Conservation (phyloP, 2,113 vertebrate genomes). For the Barnardius zonarius region DNA sequence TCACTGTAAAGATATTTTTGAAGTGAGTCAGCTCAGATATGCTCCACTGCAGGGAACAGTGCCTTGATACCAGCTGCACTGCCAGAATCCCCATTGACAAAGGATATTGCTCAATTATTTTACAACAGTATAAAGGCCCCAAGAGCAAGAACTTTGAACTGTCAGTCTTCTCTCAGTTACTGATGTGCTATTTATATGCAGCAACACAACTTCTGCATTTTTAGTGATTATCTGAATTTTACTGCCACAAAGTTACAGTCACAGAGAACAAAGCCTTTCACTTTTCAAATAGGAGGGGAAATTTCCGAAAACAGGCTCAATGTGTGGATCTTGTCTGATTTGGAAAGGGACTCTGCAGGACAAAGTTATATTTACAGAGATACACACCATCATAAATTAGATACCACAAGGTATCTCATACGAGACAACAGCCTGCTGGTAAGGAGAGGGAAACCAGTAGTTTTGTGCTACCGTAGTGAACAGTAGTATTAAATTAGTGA, state of each 20-base stretch:
- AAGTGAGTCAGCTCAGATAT: neutral
- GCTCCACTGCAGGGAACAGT: neutral
- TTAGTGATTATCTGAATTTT: neutral
- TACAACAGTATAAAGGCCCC: neutral
- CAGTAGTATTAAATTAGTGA: neutral
- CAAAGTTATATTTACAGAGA: neutral
- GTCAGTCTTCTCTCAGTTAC: neutral
- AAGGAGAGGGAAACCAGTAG: neutral
- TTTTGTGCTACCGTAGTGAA: neutral
- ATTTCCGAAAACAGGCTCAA: neutral
- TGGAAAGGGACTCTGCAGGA: neutral
- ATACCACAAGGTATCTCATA: neutral
- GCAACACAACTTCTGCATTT: neutral
- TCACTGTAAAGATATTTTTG: neutral
- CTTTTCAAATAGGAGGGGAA: neutral
- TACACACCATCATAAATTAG: neutral
- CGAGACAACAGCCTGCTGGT: neutral
- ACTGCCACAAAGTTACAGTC: neutral
- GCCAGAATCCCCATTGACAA: neutral
- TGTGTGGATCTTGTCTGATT: neutral
- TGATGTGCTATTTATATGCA: neutral
- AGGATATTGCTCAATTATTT: neutral
- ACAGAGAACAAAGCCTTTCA: neutral
- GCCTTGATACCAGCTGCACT: neutral
- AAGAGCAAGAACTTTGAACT: neutral